Percentiles rank a stretch among this genome's conserved stretches.
Conservation (phyloP, 2,113 vertebrate species). For the Ondatra zibethicus region DNA sequence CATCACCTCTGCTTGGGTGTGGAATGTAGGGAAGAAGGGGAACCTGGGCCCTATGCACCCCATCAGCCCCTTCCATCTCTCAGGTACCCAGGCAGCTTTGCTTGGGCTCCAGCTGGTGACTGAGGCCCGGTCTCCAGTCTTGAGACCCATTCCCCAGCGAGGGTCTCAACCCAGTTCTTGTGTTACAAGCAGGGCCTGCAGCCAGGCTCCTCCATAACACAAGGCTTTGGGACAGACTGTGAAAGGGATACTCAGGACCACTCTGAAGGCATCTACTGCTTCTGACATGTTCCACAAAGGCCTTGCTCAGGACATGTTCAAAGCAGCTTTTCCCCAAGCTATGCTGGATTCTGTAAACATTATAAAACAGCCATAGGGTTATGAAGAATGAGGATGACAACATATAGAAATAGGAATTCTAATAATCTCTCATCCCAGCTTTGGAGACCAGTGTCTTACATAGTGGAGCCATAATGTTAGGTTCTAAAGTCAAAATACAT, state of each 20-base stretch:
- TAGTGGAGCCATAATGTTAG: background rate
- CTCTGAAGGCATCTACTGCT: background rate
- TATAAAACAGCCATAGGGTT: background rate
- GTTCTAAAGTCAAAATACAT: background rate
- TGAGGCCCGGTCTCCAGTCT: background rate
- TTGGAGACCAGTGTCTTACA: background rate
- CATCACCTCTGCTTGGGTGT: fast-evolving
- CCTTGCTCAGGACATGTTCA: background rate
- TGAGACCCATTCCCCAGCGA: constrained; percentile 34
- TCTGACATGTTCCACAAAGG: background rate
- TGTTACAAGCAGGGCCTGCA: background rate
- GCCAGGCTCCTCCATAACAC: background rate
- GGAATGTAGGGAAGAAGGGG: background rate
- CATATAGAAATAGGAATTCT: background rate
- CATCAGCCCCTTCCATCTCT: background rate
- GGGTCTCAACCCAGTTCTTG: constrained; percentile 26
- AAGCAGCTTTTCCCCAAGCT: background rate
- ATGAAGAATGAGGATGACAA: background rate
- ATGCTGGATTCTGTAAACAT: background rate
- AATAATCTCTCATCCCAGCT: background rate
- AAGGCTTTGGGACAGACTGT: background rate
- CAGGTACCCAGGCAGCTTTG: background rate
- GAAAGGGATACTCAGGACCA: background rate
- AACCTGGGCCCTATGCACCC: background rate
- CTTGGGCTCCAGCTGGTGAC: background rate